A percentile compares a stretch with the other conserved stretches of the same genome.
Evolutionary conservation across 2,797 vertebrate genomes (phyloP).

Genomic region (Acomys russatus): DNA sequence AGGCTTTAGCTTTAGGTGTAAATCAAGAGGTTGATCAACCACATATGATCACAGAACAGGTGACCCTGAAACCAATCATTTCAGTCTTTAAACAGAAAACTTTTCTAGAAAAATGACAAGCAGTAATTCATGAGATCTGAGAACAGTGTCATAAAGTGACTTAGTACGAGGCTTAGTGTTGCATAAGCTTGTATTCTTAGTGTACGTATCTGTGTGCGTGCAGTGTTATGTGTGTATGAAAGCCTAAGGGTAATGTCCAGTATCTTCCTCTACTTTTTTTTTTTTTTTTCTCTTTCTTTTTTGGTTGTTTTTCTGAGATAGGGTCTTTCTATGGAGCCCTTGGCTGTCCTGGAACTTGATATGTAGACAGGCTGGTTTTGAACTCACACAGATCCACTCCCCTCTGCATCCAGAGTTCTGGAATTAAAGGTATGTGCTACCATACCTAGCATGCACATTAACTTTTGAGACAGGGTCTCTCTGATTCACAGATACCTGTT

Average conservation of each 20-base stretch:
- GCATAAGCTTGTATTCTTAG: neutral
- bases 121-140: neutral
- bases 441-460: neutral
- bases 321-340: neutral
- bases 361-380: neutral
- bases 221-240: neutral
- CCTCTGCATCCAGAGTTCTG: neutral
- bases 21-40: slow-evolving; percentile 41
- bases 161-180: neutral
- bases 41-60: neutral
- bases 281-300: neutral
- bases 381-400: neutral
- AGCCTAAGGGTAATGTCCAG: neutral
- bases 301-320: neutral
- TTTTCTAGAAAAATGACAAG: neutral
- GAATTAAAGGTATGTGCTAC: neutral
- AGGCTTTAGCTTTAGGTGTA: slow-evolving; percentile 3
- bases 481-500: neutral
- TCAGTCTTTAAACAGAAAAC: slow-evolving; percentile 49
- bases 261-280: neutral
- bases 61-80: neutral
- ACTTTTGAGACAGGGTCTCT: neutral
- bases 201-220: neutral
- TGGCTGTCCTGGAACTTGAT: neutral
- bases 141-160: neutral